Percentiles rank a stretch among this genome's conserved stretches.
Evolutionary conservation across 1,140 invertebrate genomes (phyloP).

Genomic region (Drosophila lini): DNA sequence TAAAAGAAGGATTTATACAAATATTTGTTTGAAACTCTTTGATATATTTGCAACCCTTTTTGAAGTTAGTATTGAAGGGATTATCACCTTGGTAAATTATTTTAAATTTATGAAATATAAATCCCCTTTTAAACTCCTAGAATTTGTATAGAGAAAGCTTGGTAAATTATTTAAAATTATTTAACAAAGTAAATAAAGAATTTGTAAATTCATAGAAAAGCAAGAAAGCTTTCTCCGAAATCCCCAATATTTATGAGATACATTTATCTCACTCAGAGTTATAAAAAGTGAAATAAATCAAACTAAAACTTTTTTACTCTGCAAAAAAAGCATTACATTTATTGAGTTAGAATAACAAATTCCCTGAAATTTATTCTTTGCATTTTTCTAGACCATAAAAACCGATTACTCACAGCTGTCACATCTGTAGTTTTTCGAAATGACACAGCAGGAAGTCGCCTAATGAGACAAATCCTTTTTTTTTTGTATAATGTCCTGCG

Average conservation of each 20-base stretch:
- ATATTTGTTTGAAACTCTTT: too few species aligned
- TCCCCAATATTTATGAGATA: not conserved
- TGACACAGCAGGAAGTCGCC: constrained; percentile 20
- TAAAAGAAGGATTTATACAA: too few species aligned
- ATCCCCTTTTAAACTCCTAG: too few species aligned
- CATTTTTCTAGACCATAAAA: constrained; percentile 11
- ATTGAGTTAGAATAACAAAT: constrained; percentile 4
- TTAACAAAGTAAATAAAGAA: too few species aligned
- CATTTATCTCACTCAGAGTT: not conserved
- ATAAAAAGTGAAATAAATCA: not conserved
- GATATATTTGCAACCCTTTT: too few species aligned
- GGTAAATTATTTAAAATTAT: too few species aligned
- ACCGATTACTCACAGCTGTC: constrained; percentile 28
- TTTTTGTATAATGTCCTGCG: not conserved
- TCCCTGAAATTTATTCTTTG: not conserved
- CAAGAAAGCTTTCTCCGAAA: not conserved
- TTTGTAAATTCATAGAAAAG: too few species aligned
- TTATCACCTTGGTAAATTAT: too few species aligned
- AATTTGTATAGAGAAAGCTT: too few species aligned
- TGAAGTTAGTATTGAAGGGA: too few species aligned
- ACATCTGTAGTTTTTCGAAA: not conserved
- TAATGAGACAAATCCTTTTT: constrained; percentile 42
- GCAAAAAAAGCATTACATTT: not conserved
- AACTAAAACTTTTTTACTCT: not conserved
- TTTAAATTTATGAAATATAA: too few species aligned